Percentiles rank a stretch among this genome's conserved stretches.
Conservation (phyloP, 2,888 invertebrate species). For the Oegoconia quadripuncta region DNA sequence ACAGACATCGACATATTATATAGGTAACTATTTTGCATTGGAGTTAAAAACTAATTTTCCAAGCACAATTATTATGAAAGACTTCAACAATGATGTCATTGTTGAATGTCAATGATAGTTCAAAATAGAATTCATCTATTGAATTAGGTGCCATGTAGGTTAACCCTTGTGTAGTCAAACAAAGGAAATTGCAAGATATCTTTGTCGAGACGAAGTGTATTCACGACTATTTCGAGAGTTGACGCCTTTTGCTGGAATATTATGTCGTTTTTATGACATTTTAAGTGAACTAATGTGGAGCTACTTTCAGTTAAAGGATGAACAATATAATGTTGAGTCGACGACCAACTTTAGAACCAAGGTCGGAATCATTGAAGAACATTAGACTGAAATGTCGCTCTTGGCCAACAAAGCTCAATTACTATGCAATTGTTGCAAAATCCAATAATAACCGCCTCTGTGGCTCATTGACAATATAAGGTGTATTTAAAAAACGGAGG, state of each 20-base stretch:
- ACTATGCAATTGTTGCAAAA: too few species aligned
- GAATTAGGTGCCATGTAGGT: neutral
- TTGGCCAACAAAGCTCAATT: too few species aligned
- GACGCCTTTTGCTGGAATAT: conserved; percentile 18
- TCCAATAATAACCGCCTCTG: too few species aligned
- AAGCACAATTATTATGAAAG: too few species aligned
- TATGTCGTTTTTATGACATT: conserved; percentile 28
- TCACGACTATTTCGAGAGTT: conserved; percentile 29
- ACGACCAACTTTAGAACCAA: conserved; percentile 32
- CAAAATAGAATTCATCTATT: too few species aligned
- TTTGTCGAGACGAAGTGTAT: conserved; percentile 24
- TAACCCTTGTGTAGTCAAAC: conserved; percentile 19
- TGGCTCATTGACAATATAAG: too few species aligned
- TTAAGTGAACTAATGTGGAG: conserved; percentile 23
- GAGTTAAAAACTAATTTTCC: too few species aligned
- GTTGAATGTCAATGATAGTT: too few species aligned
- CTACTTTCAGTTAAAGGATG: conserved; percentile 13
- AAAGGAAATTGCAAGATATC: conserved; percentile 26
- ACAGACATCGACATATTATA: too few species aligned
- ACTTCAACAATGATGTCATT: too few species aligned
- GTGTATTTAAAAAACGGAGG: too few species aligned
- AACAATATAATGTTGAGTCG: conserved; percentile 25
- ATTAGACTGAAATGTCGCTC: conserved; percentile 4
- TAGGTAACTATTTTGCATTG: too few species aligned
- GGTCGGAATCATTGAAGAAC: conserved; percentile 40